phyloP scores from a whole-genome alignment of 2,888 invertebrate genomes.

The Mayetiola destructor region DNA sequence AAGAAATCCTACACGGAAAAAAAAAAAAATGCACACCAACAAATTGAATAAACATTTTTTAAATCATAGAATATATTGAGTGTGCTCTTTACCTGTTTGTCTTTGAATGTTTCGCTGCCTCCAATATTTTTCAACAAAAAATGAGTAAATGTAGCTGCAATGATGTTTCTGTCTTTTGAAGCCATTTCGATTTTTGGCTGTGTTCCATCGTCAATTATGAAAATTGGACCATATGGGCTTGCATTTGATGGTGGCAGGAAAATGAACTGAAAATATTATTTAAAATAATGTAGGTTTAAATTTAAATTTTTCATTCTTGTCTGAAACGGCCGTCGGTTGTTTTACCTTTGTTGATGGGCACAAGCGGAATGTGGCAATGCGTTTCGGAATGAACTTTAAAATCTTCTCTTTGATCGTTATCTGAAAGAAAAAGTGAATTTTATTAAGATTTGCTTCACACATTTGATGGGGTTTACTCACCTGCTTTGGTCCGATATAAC shows the following conservation, averaged over 20 bases:
- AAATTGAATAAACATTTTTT: too few relatives aligned
- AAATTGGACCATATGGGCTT: slow-evolving; percentile 43
- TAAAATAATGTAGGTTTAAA: not conserved
- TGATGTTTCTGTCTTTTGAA: slow-evolving; percentile 73
- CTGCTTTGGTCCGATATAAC: slow-evolving; percentile 83
- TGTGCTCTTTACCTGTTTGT: too few relatives aligned
- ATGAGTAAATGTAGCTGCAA: slow-evolving; percentile 84
- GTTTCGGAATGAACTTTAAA: slow-evolving; percentile 82
- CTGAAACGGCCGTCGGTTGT: not conserved
- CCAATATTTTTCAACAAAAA: slow-evolving; percentile 87
- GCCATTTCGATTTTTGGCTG: slow-evolving; percentile 73
- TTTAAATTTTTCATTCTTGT: not conserved
- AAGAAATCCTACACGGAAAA: too few relatives aligned
- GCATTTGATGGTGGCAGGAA: slow-evolving; percentile 37
- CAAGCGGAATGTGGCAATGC: slow-evolving; percentile 77
- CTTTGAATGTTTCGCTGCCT: slow-evolving; percentile 87
- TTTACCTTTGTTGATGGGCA: slow-evolving; percentile 76
- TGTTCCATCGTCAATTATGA: slow-evolving; percentile 80
- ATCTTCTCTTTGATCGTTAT: slow-evolving; percentile 86
- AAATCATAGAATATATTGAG: too few relatives aligned
- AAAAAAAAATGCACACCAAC: too few relatives aligned
- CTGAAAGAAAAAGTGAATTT: slow-evolving; percentile 23
- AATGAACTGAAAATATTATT: slow-evolving; percentile 42
- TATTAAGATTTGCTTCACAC: not conserved
- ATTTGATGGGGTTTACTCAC: slow-evolving; percentile 24